Evolutionary conservation across 2,888 invertebrate genomes (phyloP), one percentile per base, ranked within the genome.

Genomic region (Calameuta filiformis): DNA sequence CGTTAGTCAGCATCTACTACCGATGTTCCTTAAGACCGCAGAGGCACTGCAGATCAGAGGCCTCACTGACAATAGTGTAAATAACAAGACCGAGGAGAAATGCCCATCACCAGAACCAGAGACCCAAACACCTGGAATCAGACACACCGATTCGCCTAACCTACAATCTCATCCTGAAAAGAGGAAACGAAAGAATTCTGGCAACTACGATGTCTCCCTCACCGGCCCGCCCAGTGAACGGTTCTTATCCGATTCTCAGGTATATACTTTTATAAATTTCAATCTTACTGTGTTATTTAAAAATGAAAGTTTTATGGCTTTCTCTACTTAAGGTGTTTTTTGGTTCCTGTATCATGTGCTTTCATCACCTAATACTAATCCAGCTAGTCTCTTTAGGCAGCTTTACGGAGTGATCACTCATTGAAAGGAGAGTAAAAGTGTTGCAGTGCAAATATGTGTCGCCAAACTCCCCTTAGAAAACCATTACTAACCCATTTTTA

Each of bases 31-130:
- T 91, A 96, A 97, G 94, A 97, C 97, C 89, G 97, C 97, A 86
- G 97, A 97, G 93, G 97, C 97, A 87, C 94, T 97, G 93, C 97
- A 97, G 94, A 97, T 96, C 85, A 93, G 97, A 92, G 97, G 97
- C 90, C 94, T 97, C 91, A 97, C 97, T 89, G 97, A 97, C 93
- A 97, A 96, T 92, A 96, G 95, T 93, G 95, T 93, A 89, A 93
- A 93, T 89, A 92, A 91, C 86, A 92, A 92, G 87, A 85, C 87
- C 40, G 87, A 87, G 35, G 84, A 82, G n/a, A 82, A 84, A 75
- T 88, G 87, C 75, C 89, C 91, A 2, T 88, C 90, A 68, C 90
- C 91, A 12, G 90, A 90, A 80, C 90, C 90, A 33, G 90, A 91
- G 79, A 83, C 87, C 15, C 90, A 90, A 81, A 82, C 80, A 69